Evolutionary conservation across 2,797 vertebrate species (phyloP).

Genomic region (Hyperoplus lanceolatus): DNA sequence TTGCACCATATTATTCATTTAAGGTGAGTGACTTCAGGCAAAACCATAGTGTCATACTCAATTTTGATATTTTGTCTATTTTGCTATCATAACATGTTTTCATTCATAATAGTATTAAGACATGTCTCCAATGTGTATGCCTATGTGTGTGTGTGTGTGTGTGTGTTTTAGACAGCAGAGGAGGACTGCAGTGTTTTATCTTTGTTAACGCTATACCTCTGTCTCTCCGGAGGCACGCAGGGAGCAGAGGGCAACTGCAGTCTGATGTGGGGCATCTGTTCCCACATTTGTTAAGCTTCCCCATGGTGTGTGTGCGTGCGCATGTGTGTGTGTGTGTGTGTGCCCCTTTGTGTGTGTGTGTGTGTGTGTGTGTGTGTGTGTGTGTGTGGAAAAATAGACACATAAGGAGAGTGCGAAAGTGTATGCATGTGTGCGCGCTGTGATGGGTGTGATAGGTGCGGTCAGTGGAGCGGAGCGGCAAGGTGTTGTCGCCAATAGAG

Average conservation of each 20-base stretch:
- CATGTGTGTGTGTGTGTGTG: constrained; percentile 5
- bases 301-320: constrained; percentile 35
- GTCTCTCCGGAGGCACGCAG: constrained; percentile 73
- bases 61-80: too few relatives aligned
- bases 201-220: constrained; percentile 71
- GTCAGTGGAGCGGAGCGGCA: constrained; percentile 79
- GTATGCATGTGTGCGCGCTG: constrained; percentile 36
- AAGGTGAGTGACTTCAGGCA: too few relatives aligned
- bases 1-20: too few relatives aligned
- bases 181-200: constrained; percentile 72
- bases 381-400: constrained; percentile 20
- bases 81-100: too few relatives aligned
- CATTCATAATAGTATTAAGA: too few relatives aligned
- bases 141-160: constrained; percentile 10
- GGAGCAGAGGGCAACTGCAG: constrained; percentile 80
- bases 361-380: constrained; percentile 33
- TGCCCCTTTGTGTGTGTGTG: constrained; percentile 3
- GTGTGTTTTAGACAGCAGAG: constrained; percentile 63
- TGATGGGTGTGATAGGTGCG: constrained; percentile 78
- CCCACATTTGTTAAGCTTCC: constrained; percentile 81
- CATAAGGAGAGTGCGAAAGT: constrained; percentile 36
- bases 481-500: constrained; percentile 76
- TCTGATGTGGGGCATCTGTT: constrained; percentile 85
- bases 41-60: too few relatives aligned
- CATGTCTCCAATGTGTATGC: background rate